phyloP scores from a whole-genome alignment of 2,113 vertebrate genomes.

The Pelvicachromis taeniatus region DNA sequence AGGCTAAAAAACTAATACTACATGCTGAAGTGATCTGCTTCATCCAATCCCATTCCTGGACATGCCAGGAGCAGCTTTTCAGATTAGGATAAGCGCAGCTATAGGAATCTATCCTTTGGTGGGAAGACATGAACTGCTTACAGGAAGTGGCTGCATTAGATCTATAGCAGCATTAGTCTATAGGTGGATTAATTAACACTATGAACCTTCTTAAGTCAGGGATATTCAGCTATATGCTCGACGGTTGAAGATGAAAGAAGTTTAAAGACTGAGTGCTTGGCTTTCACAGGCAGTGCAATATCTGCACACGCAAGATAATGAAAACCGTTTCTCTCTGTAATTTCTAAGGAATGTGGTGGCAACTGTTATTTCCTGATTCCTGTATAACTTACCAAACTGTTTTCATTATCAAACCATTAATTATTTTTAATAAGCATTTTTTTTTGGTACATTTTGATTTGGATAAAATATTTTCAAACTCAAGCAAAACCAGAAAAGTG shows the following conservation, averaged over 20 bases:
- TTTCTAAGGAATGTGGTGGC: slow-evolving; percentile 30
- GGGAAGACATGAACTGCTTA: not conserved
- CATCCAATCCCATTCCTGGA: not conserved
- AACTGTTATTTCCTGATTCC: not conserved
- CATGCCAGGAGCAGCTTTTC: not conserved
- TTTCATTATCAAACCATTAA: not conserved
- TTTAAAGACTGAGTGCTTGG: not conserved
- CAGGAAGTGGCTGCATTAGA: slow-evolving; percentile 1
- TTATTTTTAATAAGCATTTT: not conserved
- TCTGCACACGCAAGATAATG: slow-evolving; percentile 45
- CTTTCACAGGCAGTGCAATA: not conserved
- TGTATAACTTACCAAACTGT: not conserved
- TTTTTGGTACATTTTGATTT: not conserved
- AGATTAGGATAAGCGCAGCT: slow-evolving; percentile 7
- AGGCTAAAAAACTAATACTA: not conserved
- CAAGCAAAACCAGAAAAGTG: not conserved
- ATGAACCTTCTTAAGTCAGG: not conserved
- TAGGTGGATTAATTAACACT: not conserved
- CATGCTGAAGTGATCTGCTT: not conserved
- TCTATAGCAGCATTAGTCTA: not conserved
- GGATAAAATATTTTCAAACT: not conserved
- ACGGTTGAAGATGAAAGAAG: not conserved
- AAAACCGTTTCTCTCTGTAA: not conserved
- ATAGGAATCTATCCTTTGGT: not conserved
- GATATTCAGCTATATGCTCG: not conserved